Conservation (phyloP, 1,140 invertebrate genomes). For the Ericerus pela region DNA sequence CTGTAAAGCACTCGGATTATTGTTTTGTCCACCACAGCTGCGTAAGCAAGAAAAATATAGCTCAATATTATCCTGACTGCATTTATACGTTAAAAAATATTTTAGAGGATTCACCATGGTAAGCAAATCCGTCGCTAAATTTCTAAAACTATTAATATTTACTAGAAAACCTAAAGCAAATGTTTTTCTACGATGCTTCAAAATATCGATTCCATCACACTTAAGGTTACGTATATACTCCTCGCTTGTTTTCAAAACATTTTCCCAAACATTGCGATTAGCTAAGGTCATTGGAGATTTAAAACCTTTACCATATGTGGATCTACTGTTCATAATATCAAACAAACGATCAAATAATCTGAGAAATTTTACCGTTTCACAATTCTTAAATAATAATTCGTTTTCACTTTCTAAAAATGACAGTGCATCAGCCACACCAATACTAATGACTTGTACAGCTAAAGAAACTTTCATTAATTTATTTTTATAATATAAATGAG, state of each 20-base stretch:
- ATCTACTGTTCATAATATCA: conserved; percentile 25
- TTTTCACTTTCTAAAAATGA: conserved; percentile 22
- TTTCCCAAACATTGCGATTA: conserved; percentile 19
- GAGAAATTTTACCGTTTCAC: conserved; percentile 23
- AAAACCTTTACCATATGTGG: conserved; percentile 22
- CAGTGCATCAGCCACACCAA: conserved; percentile 24
- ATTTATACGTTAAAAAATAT: conserved; percentile 5
- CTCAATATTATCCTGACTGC: conserved; percentile 9
- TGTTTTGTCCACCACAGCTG: conserved; percentile 5
- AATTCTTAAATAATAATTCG: conserved; percentile 17
- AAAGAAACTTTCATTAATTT: conserved; percentile 7
- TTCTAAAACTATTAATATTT: neutral
- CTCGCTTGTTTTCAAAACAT: neutral
- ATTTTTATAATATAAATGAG: neutral
- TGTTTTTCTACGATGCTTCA: neutral
- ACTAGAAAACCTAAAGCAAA: neutral
- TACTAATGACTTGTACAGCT: conserved; percentile 19
- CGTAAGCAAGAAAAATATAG: conserved; percentile 3
- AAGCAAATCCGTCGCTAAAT: neutral
- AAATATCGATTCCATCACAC: neutral
- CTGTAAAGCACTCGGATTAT: conserved; percentile 1
- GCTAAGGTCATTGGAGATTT: conserved; percentile 21
- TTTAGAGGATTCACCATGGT: neutral
- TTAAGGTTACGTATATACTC: neutral
- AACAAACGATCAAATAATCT: conserved; percentile 25